Evolutionary conservation across 1,140 invertebrate genomes (phyloP).

Genomic region (Drosophila arawakana): DNA sequence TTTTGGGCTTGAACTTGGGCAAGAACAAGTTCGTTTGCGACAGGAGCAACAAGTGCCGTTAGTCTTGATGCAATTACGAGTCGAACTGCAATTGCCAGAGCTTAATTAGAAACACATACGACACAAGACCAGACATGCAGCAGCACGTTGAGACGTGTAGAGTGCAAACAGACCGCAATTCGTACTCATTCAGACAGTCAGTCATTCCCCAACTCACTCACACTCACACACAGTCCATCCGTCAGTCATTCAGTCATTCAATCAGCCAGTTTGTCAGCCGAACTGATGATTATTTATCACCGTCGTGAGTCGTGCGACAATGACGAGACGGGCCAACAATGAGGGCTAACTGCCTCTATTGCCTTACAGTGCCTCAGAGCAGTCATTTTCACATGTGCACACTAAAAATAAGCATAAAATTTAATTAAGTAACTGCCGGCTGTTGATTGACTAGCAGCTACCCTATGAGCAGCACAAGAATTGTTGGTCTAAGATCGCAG

Average conservation of each 20-base stretch:
- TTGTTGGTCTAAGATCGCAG: too few species aligned
- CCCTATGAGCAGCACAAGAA: background rate
- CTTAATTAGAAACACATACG: conserved; percentile 72
- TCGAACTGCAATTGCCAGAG: conserved; percentile 66
- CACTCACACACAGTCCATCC: background rate
- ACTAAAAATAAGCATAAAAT: background rate
- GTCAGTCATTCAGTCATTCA: conserved; percentile 19
- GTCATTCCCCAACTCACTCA: too few species aligned
- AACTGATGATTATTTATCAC: conserved; percentile 82
- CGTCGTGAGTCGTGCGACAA: conserved; percentile 82
- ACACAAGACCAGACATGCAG: background rate
- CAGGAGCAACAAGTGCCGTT: conserved; percentile 66
- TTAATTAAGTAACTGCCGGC: background rate
- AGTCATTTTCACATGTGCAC: conserved; percentile 5
- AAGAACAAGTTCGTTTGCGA: conserved; percentile 11
- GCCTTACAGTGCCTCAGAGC: conserved; percentile 7
- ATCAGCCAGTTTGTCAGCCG: conserved; percentile 31
- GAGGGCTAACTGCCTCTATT: conserved; percentile 24
- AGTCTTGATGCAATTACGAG: conserved; percentile 78
- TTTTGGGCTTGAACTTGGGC: conserved; percentile 37
- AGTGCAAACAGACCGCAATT: background rate
- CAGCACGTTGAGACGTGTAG: too few species aligned
- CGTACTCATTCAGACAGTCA: conserved; percentile 14
- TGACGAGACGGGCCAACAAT: conserved; percentile 64
- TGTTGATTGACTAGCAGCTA: background rate